phyloP scores from a whole-genome alignment of 2,888 invertebrate species.

The Spisula solida region DNA sequence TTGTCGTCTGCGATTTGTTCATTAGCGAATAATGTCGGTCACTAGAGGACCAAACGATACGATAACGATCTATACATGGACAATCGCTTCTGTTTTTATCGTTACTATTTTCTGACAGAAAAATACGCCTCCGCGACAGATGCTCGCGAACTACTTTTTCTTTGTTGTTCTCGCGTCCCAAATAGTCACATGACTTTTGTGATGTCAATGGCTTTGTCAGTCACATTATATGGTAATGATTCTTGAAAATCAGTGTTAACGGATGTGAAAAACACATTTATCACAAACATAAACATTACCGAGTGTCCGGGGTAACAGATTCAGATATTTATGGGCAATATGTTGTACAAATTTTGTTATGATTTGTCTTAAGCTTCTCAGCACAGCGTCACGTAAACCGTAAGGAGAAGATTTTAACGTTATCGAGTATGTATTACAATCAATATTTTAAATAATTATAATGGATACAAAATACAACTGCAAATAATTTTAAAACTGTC shows the following conservation, averaged over 20 bases:
- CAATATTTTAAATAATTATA: neutral
- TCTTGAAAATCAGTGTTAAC: neutral
- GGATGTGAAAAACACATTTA: neutral
- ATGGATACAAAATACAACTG: neutral
- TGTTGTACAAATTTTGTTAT: neutral
- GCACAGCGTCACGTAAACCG: neutral
- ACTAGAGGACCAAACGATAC: neutral
- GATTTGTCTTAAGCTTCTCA: neutral
- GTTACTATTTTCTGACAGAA: neutral
- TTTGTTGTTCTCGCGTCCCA: neutral
- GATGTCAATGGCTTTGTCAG: neutral
- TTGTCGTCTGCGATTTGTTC: slow-evolving; percentile 12
- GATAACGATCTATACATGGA: neutral
- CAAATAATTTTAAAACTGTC: neutral
- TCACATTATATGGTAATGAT: neutral
- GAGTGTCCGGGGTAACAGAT: neutral
- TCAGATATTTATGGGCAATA: neutral
- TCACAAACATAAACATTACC: neutral
- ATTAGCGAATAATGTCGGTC: neutral
- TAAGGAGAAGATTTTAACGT: neutral
- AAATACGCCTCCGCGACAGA: slow-evolving; percentile 21
- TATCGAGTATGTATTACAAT: neutral
- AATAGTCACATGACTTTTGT: slow-evolving; percentile 21
- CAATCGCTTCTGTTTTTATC: neutral
- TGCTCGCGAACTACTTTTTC: slow-evolving; percentile 20